Base-by-base conservation (phyloP, 2,888 invertebrate species). In the Rotaria macrura region DNA sequence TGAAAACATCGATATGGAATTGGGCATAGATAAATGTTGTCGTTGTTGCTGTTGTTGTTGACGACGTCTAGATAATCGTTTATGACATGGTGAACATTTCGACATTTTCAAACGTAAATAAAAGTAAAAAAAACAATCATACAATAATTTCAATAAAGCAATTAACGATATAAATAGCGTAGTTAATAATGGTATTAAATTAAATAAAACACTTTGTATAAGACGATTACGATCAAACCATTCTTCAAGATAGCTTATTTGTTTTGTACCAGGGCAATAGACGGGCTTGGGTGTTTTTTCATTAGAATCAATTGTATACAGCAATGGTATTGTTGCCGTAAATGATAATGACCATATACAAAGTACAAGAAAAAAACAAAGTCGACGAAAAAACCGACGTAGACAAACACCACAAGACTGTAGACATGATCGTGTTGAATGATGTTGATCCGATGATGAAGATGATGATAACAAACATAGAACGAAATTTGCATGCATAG, bases 201-300 rank as follows among this genome's bases (percentile, higher is more conserved):
- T 43, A n/a, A 79, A 79, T 25, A 79, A 14, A 43, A 79, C 17
- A 43, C 79, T 79, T 79, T 79, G 79, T n/a, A 25, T 43, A 12
- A 79, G n/a, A 43, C 79, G 79, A 79, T 43, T 79, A 12, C n/a
- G 23, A 79, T 79, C 79, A 43, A 79, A 43, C 79, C 79, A 79
- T 79, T 79, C 79, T 79, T 79, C 79, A 14, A 43, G 25, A 79
- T 43, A 40, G 43, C 43, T 79, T 7, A 79, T 43, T 65, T 65
- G 65, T 40, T 3, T 79, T 43, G 79, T 43, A 20, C 79, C 79
- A 14, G 79, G 79, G 43, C 79, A 79, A 43, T 79, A 79, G 20
- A 79, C 79, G 12, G 79, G 79, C 43, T 43, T 79, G 2, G 79
- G 79, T 43, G 25, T 43, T 79, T 79, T 79, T n/a, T 79, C 79